Conservation (phyloP, 2,113 vertebrate species). For the Euleptes europaea region DNA sequence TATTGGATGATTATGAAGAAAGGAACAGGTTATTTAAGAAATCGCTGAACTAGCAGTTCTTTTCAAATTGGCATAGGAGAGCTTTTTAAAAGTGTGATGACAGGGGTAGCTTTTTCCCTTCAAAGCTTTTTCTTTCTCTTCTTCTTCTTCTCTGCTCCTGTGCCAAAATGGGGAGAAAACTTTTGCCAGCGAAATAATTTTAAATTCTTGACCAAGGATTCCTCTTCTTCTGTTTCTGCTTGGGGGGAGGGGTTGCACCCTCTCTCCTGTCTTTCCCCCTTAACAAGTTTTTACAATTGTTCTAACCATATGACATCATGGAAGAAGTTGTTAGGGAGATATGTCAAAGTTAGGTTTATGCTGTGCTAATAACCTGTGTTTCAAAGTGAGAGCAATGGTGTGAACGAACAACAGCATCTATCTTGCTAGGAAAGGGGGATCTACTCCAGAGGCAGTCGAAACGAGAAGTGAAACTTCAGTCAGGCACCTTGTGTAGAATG, state of each 20-base stretch:
- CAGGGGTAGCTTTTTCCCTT: conserved; percentile 65
- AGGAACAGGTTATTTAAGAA: conserved; percentile 74
- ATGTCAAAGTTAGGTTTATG: conserved; percentile 21
- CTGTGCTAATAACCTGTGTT: conserved; percentile 43
- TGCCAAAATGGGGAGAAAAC: conserved; percentile 20
- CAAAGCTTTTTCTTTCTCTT: conserved; percentile 53
- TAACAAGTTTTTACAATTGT: conserved; percentile 28
- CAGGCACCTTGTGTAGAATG: conserved; percentile 41
- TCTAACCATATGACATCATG: conserved; percentile 19
- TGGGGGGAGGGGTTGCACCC: not conserved
- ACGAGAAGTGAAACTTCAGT: conserved; percentile 42
- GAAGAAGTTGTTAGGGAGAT: conserved; percentile 55
- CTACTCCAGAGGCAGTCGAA: conserved; percentile 34
- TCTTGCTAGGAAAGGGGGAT: conserved; percentile 17
- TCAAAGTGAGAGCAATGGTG: conserved; percentile 36
- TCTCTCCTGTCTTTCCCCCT: conserved; percentile 40
- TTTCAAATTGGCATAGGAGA: conserved; percentile 67
- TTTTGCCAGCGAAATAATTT: conserved; percentile 64
- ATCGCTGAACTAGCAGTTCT: conserved; percentile 73
- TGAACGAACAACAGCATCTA: conserved; percentile 31
- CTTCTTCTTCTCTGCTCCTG: conserved; percentile 51
- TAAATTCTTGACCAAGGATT: conserved; percentile 48
- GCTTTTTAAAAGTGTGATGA: conserved; percentile 59
- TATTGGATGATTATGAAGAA: conserved; percentile 70
- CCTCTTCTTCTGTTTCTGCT: not conserved